A percentile compares a stretch with the other conserved stretches of the same genome.
These are phyloP conservation scores for Aleadryas rufinucha DNA, from an alignment of 2,113 vertebrate genomes.

Conservation along the genomic window DNA sequence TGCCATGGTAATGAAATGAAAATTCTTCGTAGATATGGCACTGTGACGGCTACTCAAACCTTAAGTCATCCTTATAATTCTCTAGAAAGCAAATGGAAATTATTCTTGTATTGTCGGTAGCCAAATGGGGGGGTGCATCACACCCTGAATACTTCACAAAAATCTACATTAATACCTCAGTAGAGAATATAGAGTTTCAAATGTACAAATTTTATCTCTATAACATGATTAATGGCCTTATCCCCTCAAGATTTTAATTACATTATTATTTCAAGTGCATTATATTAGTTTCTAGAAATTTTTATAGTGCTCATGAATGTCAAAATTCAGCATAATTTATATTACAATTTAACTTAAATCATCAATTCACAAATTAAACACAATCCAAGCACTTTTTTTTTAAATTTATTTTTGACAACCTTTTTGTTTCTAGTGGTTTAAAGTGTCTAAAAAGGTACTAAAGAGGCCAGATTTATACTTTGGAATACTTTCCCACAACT, in stretches of 20 bases:
- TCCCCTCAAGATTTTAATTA: neutral
- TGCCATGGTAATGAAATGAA: neutral
- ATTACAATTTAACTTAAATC: neutral
- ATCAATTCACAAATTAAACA: neutral
- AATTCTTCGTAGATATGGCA: neutral
- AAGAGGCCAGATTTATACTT: conserved; percentile 21
- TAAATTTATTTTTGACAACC: neutral
- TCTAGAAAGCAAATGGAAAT: neutral
- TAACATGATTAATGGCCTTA: neutral
- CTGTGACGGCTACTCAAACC: neutral
- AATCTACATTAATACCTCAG: neutral
- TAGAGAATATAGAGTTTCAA: neutral
- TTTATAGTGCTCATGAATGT: neutral
- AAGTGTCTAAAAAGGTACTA: conserved; percentile 32
- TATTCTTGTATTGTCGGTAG: neutral
- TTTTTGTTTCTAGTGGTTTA: conserved; percentile 24
- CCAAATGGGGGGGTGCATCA: neutral
- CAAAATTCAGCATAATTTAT: neutral
- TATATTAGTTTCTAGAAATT: neutral
- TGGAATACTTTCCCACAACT: conserved; percentile 40
- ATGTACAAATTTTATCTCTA: neutral
- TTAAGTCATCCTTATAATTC: neutral
- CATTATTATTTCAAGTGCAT: neutral
- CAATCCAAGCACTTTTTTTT: neutral
- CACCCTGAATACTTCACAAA: neutral